Base-by-base conservation (phyloP, 2,888 invertebrate species). In the Liodrosophila aerea region DNA sequence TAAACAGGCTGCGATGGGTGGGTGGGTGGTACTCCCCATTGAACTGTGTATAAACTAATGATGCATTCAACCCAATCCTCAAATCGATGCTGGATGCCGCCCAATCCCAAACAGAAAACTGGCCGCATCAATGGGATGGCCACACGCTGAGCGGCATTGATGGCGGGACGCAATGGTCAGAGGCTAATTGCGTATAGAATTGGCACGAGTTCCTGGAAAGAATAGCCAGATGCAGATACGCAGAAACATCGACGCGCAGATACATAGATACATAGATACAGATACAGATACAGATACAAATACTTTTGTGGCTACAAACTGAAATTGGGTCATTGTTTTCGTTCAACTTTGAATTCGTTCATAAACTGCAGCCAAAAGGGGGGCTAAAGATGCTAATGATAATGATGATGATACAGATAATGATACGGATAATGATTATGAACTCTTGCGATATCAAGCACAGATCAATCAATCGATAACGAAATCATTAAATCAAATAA, bases 121-220 rank as follows among this genome's bases (percentile, higher is more conserved):
- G 16, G 39, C 16, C 11, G 22, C 18, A 22, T 11, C 7, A 9
- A 27, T 18, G 47, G 8, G 12, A 30, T 60, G n/a, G 41, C 62
- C 45, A 40, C 41, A 53, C 41, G 41, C 30, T 22, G 22, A 4
- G 41, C 27, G 30, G 36, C 51, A 51, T 45, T 41, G 41, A 41
- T 4, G 36, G 50, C n/a, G 29, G 30, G 16, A 31, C 22, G 43
- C 34, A 33, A 51, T 12, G 56, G 8, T 36, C 40, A 46, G 15
- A 52, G 43, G 52, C 56, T 57, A 54, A 68, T 68, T 54, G 60
- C 57, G 66, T 41, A 50, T 12, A 16, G 46, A 70, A 59, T 65
- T 70, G 67, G 67, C 57, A 54, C 64, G 36, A 46, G 64, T 69
- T 69, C 68, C 43, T 16, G 56, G 69, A 69, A 68, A 46, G 9